Base-by-base conservation (phyloP, 2,113 vertebrate genomes). In the Holacanthus passer region DNA sequence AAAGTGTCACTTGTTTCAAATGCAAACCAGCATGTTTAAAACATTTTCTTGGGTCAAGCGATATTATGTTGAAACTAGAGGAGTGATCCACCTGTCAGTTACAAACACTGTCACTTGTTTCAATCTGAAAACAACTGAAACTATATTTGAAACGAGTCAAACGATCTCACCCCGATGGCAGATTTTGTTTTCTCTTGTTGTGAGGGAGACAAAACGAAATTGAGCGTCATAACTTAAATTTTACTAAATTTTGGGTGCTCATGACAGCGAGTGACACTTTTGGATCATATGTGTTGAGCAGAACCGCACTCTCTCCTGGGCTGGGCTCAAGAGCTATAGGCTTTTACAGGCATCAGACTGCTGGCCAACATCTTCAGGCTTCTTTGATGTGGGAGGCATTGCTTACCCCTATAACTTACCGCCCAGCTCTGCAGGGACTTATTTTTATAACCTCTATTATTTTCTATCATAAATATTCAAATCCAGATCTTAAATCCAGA, bases 381-480 rank as follows among this genome's bases (percentile, higher is more conserved):
- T 77, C 88, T 94, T 92, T 94, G 90, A 94, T 94, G 94, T 89
- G 82, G 85, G 90, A 94, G 89, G 88, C 85, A 85, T 89, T 91
- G 82, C 90, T 91, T 90, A 91, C 87, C 85, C 86, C 82, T 91
- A 89, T 90, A 94, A 94, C 87, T 93, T 91, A 94, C 90, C 92
- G 88, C 91, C 86, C 72, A 78, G 89, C 92, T 93, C 90, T 90
- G 89, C 82, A 62, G 87, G 85, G 91, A 94, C 90, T 92, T 95
- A 92, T 94, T 94, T 95, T 94, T 97, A 97, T 96, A 97, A 97
- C 96, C 96, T 95, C 96, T 96, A 97, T 98, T 97, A 98, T 98
- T 97, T 97, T 96, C 95, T 95, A 97, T 97, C 96, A 96, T 98
- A 97, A 97, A 97, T 98, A 97, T 98, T 97, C 96, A 97, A 98